These are phyloP conservation scores for Lepisosteus osseus DNA, from an alignment of 2,113 vertebrate species.

Conservation along the genomic window DNA sequence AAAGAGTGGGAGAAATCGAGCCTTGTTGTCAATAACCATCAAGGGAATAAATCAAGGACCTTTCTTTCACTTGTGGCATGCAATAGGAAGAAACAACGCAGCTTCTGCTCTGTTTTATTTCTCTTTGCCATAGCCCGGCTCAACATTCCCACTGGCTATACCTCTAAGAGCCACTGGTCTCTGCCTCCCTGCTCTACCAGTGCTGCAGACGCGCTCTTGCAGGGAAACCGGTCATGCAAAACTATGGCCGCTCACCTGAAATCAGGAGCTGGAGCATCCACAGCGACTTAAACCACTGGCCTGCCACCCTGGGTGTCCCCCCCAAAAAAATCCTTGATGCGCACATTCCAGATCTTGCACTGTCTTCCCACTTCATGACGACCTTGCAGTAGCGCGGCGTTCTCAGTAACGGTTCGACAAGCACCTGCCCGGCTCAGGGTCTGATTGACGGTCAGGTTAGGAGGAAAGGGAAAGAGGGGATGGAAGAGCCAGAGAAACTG, in stretches of 20 bases:
- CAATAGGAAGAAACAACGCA: too few species aligned
- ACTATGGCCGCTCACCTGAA: conserved; percentile 48
- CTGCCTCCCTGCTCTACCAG: too few species aligned
- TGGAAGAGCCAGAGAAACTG: neutral
- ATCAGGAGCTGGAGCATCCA: conserved; percentile 24
- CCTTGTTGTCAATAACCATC: too few species aligned
- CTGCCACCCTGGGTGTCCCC: conserved; percentile 27
- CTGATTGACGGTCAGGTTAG: conserved; percentile 17
- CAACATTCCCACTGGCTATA: too few species aligned
- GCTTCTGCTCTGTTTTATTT: too few species aligned
- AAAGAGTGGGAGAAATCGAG: too few species aligned
- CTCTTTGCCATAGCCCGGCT: too few species aligned
- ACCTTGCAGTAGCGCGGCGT: neutral
- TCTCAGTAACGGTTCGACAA: neutral
- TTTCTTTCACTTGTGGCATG: too few species aligned
- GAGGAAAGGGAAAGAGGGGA: conserved; percentile 44
- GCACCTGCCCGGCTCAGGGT: neutral
- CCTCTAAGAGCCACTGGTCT: too few species aligned
- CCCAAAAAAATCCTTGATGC: conserved; percentile 24
- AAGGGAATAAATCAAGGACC: too few species aligned
- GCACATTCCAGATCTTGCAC: conserved; percentile 31
- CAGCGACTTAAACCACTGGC: conserved; percentile 34
- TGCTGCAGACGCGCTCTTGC: too few species aligned
- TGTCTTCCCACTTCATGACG: neutral
- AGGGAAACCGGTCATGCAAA: too few species aligned